phyloP scores from a whole-genome alignment of 1,140 invertebrate genomes.

The Nephila pilipes region DNA sequence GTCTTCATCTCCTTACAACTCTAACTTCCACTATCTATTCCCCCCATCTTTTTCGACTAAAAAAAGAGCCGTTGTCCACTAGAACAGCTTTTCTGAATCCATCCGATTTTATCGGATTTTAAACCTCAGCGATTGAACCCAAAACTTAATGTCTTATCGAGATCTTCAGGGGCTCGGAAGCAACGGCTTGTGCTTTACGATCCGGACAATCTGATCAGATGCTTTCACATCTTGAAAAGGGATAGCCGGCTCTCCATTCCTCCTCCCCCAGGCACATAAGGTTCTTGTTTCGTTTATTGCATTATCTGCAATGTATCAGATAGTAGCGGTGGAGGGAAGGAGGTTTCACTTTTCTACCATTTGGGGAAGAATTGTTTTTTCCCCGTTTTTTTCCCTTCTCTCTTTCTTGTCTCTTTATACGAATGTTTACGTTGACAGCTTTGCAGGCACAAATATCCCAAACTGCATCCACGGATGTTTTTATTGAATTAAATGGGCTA shows the following conservation, averaged over 20 bases:
- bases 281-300: constrained; percentile 45
- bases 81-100: not conserved
- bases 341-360: not conserved
- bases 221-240: constrained; percentile 20
- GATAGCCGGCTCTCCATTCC: not conserved
- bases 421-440: not conserved
- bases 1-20: not conserved
- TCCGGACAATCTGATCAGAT: constrained; percentile 49
- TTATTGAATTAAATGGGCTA: constrained; percentile 33
- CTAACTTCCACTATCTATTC: too few relatives aligned
- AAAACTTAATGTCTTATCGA: constrained; percentile 35
- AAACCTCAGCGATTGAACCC: constrained; percentile 47
- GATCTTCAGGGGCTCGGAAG: not conserved
- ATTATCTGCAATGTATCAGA: constrained; percentile 38
- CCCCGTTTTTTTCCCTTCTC: not conserved
- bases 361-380: not conserved
- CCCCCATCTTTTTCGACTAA: not conserved
- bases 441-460: not conserved
- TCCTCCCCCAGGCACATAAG: not conserved
- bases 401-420: not conserved
- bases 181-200: not conserved
- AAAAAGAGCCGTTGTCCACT: constrained; percentile 38
- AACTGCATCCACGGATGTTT: not conserved
- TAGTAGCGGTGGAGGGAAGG: not conserved
- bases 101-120: constrained; percentile 63